These are phyloP conservation scores for Orestias chungarensis DNA, from an alignment of 2,797 vertebrate species.

Conservation along the genomic window DNA sequence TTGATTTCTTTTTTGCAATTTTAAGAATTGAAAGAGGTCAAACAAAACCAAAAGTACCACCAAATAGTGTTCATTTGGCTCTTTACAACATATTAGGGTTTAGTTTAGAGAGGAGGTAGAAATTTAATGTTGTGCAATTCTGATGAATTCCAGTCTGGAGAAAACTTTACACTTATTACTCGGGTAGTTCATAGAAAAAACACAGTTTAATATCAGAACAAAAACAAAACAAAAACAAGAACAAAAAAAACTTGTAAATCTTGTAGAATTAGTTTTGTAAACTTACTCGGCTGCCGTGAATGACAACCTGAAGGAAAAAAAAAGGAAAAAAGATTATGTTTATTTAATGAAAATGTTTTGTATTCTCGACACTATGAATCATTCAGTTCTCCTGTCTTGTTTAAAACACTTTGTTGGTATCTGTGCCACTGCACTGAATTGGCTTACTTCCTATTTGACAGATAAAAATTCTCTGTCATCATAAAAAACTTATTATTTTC, in stretches of 20 bases:
- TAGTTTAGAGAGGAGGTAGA: neutral
- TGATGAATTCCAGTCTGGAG: neutral
- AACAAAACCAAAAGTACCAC: neutral
- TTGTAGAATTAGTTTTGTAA: neutral
- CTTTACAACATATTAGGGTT: neutral
- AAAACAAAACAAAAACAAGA: no score
- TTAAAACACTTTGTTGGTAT: no score
- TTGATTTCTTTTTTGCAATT: no score
- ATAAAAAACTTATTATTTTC: no score
- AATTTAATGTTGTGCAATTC: neutral
- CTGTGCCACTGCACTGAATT: no score
- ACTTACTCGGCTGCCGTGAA: conserved; percentile 28
- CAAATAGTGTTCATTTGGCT: neutral
- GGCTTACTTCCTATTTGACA: no score
- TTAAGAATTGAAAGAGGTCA: neutral
- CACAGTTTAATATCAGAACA: neutral
- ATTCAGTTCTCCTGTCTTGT: no score
- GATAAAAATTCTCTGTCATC: no score
- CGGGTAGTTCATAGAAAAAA: neutral
- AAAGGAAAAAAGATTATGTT: neutral
- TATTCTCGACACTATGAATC: no score
- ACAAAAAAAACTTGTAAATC: neutral
- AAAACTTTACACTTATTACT: neutral
- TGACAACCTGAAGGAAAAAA: conserved; percentile 48
- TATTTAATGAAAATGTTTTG: no score